Evolutionary conservation across 2,113 vertebrate genomes (phyloP).

Genomic region (Antechinus stuartii): DNA sequence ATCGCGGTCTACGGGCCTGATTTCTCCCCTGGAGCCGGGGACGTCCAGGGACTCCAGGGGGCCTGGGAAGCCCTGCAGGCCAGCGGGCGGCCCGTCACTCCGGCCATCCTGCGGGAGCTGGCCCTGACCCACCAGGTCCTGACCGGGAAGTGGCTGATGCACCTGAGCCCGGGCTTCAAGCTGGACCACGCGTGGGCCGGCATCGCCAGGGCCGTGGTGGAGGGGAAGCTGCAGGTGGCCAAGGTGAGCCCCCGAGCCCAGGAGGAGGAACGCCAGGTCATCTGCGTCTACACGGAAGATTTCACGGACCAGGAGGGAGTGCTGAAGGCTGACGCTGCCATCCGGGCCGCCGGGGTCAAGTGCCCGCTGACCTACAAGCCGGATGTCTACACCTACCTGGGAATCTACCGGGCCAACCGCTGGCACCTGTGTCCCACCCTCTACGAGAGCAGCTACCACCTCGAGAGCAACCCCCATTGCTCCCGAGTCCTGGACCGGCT

Average conservation of each 20-base stretch:
- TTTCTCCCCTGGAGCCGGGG: constrained; percentile 68
- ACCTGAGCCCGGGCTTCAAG: constrained; percentile 92
- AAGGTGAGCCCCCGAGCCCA: constrained; percentile 90
- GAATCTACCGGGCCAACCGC: constrained; percentile 93
- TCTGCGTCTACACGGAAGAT: constrained; percentile 91
- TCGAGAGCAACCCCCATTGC: constrained; percentile 90
- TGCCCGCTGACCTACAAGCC: constrained; percentile 92
- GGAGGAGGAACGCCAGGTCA: constrained; percentile 87
- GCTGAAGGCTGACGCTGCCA: constrained; percentile 86
- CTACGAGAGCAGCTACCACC: constrained; percentile 93
- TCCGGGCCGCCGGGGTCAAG: constrained; percentile 90
- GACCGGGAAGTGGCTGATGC: constrained; percentile 92
- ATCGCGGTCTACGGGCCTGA: constrained; percentile 86
- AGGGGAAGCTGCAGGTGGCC: constrained; percentile 86
- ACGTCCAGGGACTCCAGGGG: constrained; percentile 88
- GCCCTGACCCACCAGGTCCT: constrained; percentile 91
- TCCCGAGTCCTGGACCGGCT: constrained; percentile 90
- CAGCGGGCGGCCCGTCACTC: constrained; percentile 86
- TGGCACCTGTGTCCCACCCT: constrained; percentile 95
- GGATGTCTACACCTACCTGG: constrained; percentile 92
- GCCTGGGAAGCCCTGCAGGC: constrained; percentile 90
- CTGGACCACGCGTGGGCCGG: constrained; percentile 92
- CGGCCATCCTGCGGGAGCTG: constrained; percentile 89
- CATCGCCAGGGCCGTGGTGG: constrained; percentile 87
- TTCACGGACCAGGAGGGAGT: constrained; percentile 91